phyloP scores from a whole-genome alignment of 2,797 vertebrate genomes.

The Arctocebus calabarensis region DNA sequence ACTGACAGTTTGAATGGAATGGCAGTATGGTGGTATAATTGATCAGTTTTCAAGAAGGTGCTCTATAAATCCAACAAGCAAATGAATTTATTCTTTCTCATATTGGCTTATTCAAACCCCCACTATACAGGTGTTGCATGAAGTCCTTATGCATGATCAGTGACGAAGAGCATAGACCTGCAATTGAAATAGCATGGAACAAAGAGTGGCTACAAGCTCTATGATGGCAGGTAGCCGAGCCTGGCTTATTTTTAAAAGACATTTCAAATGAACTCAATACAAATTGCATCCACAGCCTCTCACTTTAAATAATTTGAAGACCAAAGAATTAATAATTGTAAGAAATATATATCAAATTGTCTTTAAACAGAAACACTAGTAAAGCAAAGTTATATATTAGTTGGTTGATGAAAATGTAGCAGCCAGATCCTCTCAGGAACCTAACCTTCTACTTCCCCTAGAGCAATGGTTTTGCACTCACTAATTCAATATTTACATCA shows the following conservation, averaged over 20 bases:
- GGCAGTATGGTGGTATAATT: background rate
- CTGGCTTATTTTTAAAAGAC: background rate
- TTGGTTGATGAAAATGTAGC: background rate
- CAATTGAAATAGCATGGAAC: no score
- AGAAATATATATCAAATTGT: background rate
- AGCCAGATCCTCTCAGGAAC: background rate
- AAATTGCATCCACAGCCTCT: rapidly evolving
- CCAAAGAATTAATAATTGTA: background rate
- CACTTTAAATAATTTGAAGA: background rate
- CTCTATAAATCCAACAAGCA: background rate
- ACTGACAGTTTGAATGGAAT: background rate
- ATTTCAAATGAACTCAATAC: background rate
- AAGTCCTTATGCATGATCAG: no score
- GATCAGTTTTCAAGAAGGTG: background rate
- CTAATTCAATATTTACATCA: background rate
- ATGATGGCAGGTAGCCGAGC: no score
- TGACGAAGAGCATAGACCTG: no score
- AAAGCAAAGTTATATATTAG: background rate
- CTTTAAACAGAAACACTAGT: background rate
- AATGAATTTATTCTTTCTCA: background rate
- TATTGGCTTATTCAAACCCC: background rate
- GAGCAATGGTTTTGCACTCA: background rate
- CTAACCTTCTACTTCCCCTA: background rate
- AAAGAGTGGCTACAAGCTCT: no score
- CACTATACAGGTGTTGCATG: no score